Base-by-base conservation (phyloP, 2,113 vertebrate species). In the Archocentrus centrarchus region DNA sequence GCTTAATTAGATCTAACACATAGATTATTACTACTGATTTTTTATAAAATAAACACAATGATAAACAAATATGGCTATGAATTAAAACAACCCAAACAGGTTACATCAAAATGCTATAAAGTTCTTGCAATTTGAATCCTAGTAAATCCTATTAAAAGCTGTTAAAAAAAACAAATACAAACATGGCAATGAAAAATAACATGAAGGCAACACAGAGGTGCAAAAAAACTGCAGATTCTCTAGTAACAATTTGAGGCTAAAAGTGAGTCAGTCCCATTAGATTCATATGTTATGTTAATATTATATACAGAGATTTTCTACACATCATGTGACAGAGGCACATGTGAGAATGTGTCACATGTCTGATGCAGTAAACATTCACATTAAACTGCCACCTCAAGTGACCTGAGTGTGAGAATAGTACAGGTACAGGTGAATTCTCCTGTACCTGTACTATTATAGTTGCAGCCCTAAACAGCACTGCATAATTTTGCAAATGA, bases 301-400 rank as follows among this genome's bases (percentile, higher is more conserved):
- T 47, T 15, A 47, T 2, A 44, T 39, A 39, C 10, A 32, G 3
- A 0, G 30, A 53, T 4, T 20, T n/a, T 32, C 10, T 13, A 73
- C 6, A 32, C 0, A 4, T 73, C 10, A 32, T 27, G 44, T 20
- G 17, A 50, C 30, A 24, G 3, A 70, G 44, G 44, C 30, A 44
- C 0, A 0, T 7, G 1, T 32, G 17, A 73, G 44, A 47, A 73
- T 32, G 3, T 1, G 1, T 70, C 66, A 50, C 5, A 15, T 2
- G 14, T 50, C 5, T 73, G 68, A n/a, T 9, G 32, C 27, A n/a
- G 11, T 32, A 53, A n/a, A 32, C 47, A 32, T 20, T 73, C 32
- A 73, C 17, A 53, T 53, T 47, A 30, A 70, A 30, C 15, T 11
- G 35, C 35, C 35, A 35, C 7, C 6, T 35, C 32, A 35, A 35